Evolutionary conservation across 2,888 invertebrate genomes (phyloP).

Genomic region (Sturmia bella): DNA sequence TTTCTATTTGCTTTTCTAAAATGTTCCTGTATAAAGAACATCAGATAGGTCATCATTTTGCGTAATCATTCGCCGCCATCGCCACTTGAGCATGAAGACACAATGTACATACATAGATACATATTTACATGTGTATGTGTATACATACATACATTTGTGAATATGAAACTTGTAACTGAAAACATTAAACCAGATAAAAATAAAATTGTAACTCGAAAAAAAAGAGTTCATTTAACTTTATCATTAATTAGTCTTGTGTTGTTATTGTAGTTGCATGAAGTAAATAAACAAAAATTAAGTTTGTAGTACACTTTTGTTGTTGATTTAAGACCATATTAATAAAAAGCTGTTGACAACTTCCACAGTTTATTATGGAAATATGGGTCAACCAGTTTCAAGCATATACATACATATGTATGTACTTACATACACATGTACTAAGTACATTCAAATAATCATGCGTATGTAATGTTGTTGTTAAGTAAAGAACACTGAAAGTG

Average conservation of each 20-base stretch:
- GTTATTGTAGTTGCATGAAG: not conserved
- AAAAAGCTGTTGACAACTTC: constrained; percentile 13
- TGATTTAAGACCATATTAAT: constrained; percentile 26
- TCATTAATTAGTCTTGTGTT: constrained; percentile 4
- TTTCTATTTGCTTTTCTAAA: not conserved
- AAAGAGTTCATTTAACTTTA: constrained; percentile 59
- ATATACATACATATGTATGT: too few species aligned
- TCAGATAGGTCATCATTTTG: constrained; percentile 28
- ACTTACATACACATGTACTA: too few species aligned
- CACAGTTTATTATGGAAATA: constrained; percentile 24
- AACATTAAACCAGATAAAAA: constrained; percentile 26
- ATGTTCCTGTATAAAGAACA: constrained; percentile 3
- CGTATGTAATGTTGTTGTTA: too few species aligned
- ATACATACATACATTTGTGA: not conserved
- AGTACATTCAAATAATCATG: too few species aligned
- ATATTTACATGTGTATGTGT: too few species aligned
- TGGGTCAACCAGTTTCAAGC: constrained; percentile 47
- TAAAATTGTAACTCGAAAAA: constrained; percentile 10
- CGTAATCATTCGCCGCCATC: constrained; percentile 43
- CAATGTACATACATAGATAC: not conserved
- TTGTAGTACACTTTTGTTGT: constrained; percentile 49
- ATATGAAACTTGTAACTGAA: constrained; percentile 25
- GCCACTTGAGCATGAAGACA: constrained; percentile 32
- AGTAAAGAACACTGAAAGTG: too few species aligned
- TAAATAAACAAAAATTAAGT: constrained; percentile 39